Base-by-base conservation (phyloP, 2,113 vertebrate species). In the Phylloscopus whistleri region DNA sequence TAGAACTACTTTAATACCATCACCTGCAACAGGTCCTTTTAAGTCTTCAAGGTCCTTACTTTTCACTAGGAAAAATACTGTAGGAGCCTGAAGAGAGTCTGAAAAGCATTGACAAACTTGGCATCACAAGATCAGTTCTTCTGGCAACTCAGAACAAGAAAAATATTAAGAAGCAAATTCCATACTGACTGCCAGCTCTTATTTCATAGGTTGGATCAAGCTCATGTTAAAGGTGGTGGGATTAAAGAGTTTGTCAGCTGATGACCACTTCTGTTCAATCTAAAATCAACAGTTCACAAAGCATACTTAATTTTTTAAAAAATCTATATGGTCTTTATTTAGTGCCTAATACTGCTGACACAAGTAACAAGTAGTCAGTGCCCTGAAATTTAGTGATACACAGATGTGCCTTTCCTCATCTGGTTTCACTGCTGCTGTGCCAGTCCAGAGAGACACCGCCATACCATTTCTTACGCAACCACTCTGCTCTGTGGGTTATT, bases 141-240 rank as follows among this genome's bases (percentile, higher is more conserved):
- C 59, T 81, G 91, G 48, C 69, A 80, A 70, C 37, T 77, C 44
- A 16, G 23, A 89, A 76, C 23, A 70, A 90, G 48, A 39, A 64
- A 78, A 93, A 89, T 31, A 84, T 69, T 86, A 93, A 82, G 58
- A 59, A 64, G 60, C 39, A 72, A 64, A 82, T 82, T 81, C 72
- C 56, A 69, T 48, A 43, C 44, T 22, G 49, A 70, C 37, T 95
- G 84, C 92, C 81, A 95, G 31, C 11, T 89, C 46, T 74, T 87
- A 78, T 60, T 90, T 87, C 37, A 90, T 48, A 10, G 19, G 26
- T 13, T 90, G 62, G 75, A 92, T 89, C 39, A 90, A 84, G 27
- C 17, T 93, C 70, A 66, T 37, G 12, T 48, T 83, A 76, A 83
- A 91, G 20, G 49, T 17, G 78, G 18, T 23, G 18, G 31, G 39